Percentiles rank a stretch among this genome's conserved stretches.
Conservation (phyloP, 2,888 invertebrate species). For the Podotricha telesiphe region DNA sequence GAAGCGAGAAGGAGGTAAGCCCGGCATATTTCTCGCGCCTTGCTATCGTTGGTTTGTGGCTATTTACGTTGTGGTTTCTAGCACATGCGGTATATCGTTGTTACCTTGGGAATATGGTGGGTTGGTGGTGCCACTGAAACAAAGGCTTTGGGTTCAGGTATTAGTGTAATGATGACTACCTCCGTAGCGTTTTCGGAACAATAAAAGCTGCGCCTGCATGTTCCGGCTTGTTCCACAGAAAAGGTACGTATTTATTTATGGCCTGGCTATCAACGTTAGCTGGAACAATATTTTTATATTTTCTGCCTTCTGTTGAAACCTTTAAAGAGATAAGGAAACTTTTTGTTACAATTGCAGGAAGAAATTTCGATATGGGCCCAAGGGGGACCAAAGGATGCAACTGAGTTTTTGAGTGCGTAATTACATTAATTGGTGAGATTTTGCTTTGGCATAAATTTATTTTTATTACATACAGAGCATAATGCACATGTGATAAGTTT, state of each 20-base stretch:
- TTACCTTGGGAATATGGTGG: constrained; percentile 90
- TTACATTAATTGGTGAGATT: neutral
- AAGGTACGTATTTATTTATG: constrained; percentile 86
- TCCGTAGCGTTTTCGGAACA: constrained; percentile 87
- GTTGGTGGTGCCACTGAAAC: constrained; percentile 86
- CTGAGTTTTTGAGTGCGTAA: constrained; percentile 47
- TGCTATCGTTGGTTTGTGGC: constrained; percentile 80
- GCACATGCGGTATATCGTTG: constrained; percentile 85
- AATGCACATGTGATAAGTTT: no score
- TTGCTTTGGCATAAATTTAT: no score
- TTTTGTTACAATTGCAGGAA: constrained; percentile 87
- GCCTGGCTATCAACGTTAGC: constrained; percentile 82
- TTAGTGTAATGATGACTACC: constrained; percentile 86
- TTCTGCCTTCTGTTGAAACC: constrained; percentile 88
- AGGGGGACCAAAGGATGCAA: constrained; percentile 50
- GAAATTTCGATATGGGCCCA: constrained; percentile 71
- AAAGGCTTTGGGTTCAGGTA: constrained; percentile 87
- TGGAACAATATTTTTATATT: constrained; percentile 84
- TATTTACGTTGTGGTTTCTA: constrained; percentile 83
- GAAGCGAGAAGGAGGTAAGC: constrained; percentile 54
- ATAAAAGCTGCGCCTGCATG: constrained; percentile 87
- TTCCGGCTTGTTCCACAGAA: constrained; percentile 81
- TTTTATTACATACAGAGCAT: no score
- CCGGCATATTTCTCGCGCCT: constrained; percentile 60
- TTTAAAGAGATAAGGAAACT: constrained; percentile 85